Evolutionary conservation across 2,113 vertebrate genomes (phyloP).

Genomic region (Raja brachyura): DNA sequence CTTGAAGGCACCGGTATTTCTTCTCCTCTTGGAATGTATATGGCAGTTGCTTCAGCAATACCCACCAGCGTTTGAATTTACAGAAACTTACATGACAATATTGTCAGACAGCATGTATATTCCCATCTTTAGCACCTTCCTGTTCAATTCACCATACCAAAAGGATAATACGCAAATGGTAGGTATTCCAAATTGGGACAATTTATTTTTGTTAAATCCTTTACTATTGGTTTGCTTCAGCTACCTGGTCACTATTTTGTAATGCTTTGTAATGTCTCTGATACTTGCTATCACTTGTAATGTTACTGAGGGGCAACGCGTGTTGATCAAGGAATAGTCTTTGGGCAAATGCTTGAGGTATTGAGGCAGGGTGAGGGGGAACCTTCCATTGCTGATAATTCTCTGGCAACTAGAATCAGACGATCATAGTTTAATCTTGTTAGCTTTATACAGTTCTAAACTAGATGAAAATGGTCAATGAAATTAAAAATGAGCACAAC

Average conservation of each 20-base stretch:
- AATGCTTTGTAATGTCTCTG: neutral
- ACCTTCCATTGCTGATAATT: too few relatives aligned
- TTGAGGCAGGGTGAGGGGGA: too few relatives aligned
- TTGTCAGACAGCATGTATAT: slow-evolving; percentile 76
- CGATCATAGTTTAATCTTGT: too few relatives aligned
- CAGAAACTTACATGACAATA: slow-evolving; percentile 80
- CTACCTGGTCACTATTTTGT: neutral
- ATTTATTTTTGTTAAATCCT: neutral
- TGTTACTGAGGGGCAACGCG: neutral
- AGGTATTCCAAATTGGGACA: slow-evolving; percentile 37
- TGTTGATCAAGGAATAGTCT: too few relatives aligned
- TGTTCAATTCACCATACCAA: slow-evolving; percentile 74
- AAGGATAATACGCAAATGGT: slow-evolving; percentile 59
- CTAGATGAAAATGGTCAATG: too few relatives aligned
- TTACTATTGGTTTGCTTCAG: neutral
- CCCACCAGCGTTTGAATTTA: slow-evolving; percentile 73
- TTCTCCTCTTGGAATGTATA: slow-evolving; percentile 77
- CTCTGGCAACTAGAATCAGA: too few relatives aligned
- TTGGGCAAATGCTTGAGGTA: too few relatives aligned
- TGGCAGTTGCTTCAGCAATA: slow-evolving; percentile 77
- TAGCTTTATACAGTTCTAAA: too few relatives aligned
- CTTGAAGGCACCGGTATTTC: slow-evolving; percentile 68
- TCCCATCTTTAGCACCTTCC: slow-evolving; percentile 80
- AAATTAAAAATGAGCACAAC: too few relatives aligned
- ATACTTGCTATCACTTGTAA: neutral